Percentiles rank a stretch among this genome's conserved stretches.
Conservation (phyloP, 1,140 invertebrate genomes). For the Ditylenchus dipsaci region DNA sequence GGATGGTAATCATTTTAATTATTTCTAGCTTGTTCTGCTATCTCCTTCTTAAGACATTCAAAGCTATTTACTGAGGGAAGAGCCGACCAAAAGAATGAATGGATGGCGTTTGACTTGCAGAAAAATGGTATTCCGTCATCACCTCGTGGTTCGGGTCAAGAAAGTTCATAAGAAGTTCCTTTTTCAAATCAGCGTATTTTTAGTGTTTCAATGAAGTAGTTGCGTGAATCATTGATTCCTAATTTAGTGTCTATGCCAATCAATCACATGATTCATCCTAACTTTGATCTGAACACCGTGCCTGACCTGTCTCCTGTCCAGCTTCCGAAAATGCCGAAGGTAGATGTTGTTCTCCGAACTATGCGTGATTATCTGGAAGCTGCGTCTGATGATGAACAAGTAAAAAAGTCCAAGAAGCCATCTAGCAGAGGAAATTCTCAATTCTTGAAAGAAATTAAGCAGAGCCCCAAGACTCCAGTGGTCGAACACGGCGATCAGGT, state of each 20-base stretch:
- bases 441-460: too few relatives aligned
- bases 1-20: neutral
- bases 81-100: neutral
- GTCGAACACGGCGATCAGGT: neutral
- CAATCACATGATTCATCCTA: neutral
- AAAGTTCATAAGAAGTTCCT: conserved; percentile 3
- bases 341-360: neutral
- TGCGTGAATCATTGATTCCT: neutral
- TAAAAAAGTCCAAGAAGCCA: neutral
- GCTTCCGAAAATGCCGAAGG: neutral
- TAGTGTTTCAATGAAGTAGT: neutral
- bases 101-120: conserved; percentile 1
- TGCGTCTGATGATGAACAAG: neutral
- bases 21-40: too few relatives aligned
- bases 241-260: conserved; percentile 1
- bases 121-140: conserved; percentile 7
- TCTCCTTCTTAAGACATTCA: too few relatives aligned
- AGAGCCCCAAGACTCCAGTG: neutral
- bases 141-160: neutral
- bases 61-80: too few relatives aligned
- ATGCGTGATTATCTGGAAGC: neutral
- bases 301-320: neutral
- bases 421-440: neutral
- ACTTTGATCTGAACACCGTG: neutral
- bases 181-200: neutral